Evolutionary conservation across 1,140 invertebrate species (phyloP), one percentile per base, ranked within the genome.

Genomic region (Trichonephila clavata): DNA sequence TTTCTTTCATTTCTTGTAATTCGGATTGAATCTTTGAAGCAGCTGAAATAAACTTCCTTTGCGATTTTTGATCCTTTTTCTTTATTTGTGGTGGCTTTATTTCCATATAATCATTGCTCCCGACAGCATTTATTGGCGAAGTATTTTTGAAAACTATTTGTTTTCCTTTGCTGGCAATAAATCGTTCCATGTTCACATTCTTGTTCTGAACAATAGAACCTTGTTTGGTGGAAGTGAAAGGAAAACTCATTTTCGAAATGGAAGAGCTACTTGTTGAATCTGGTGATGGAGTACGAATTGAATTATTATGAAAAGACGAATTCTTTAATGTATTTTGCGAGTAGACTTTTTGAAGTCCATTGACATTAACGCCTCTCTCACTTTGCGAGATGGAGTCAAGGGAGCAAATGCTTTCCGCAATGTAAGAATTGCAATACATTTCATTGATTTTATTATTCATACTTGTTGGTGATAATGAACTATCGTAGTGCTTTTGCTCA

Each of bases 41-140:
- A 5, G 92, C 92, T 24, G 92, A 65, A n/a, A 87, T 21, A 32
- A 88, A 87, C 21, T 84, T 87, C 24, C 80, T 60, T 24, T 80
- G 86, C 5, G 92, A 43, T 32, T 63, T 63, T n/a, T 92, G 81
- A 24, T 92, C 91, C 16, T 68, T 81, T 63, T 93, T 93, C 65
- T 93, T 93, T n/a, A 88, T 68, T 59, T 87, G 84, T 39, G 92
- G 92, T 21, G 92, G 92, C 39, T 93, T 93, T n/a, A 93, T 93
- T 81, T 93, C 92, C 32, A 86, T 57, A n/a, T 93, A 93, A 32
- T 90, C 68, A 61, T 27, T 14, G 16, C 27, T 57, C 21, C 59
- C 68, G 5, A 60, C 81, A 86, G 43, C 20, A 39, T 63, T 43
- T 13, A 59, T 71, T 39, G n/a, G 60, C 14, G 92, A 61, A 27